phyloP scores from a whole-genome alignment of 2,888 invertebrate species.

The Trypoxylon attenuatum region DNA sequence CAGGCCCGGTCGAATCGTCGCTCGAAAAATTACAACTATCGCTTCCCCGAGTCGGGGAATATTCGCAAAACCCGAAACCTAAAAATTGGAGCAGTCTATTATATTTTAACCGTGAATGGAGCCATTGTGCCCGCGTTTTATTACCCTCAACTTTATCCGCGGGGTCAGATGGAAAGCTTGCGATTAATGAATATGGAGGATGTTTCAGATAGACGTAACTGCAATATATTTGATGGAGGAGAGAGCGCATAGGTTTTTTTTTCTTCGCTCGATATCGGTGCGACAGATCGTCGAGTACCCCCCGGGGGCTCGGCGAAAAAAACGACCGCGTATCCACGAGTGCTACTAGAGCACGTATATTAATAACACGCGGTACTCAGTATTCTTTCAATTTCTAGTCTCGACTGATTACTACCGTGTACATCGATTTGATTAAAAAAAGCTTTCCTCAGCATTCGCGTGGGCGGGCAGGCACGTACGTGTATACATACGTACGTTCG shows the following conservation, averaged over 20 bases:
- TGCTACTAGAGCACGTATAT: conserved; percentile 38
- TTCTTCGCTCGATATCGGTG: conserved; percentile 25
- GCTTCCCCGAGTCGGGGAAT: no score
- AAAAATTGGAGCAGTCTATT: no score
- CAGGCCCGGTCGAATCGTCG: no score
- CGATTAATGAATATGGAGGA: conserved; percentile 40
- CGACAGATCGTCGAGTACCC: conserved; percentile 45
- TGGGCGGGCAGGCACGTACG: background rate
- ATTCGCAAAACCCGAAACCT: no score
- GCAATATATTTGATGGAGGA: conserved; percentile 37
- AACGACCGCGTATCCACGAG: conserved; percentile 38
- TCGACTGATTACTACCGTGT: conserved; percentile 38
- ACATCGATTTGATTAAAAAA: background rate
- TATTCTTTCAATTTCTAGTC: conserved; percentile 39
- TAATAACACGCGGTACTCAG: conserved; percentile 44
- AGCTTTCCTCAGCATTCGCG: conserved; percentile 2
- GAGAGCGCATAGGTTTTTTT: conserved; percentile 22
- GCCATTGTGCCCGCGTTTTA: background rate
- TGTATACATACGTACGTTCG: no score
- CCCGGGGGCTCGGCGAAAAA: conserved; percentile 26
- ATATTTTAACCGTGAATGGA: background rate
- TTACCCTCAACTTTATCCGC: conserved; percentile 24
- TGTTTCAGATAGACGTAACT: conserved; percentile 26
- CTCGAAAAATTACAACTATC: no score
- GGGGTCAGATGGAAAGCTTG: conserved; percentile 21